These are phyloP conservation scores for Notoglanidium macrostoma DNA, from an alignment of 2,797 vertebrate genomes.

Conservation along the genomic window DNA sequence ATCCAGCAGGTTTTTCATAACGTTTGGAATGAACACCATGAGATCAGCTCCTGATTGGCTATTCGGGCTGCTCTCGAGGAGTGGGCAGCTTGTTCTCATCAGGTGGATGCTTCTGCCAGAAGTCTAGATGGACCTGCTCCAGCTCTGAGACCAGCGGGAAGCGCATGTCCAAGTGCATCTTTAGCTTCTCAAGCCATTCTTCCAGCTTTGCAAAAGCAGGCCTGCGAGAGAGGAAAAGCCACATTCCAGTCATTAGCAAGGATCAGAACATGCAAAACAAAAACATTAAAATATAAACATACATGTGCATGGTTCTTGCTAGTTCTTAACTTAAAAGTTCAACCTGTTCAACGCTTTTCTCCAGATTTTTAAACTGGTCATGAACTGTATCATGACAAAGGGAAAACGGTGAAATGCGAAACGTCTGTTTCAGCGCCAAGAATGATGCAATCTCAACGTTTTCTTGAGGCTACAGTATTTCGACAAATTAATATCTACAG, in stretches of 20 bases:
- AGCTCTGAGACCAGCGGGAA: slow-evolving; percentile 87
- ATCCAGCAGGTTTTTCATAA: slow-evolving; percentile 30
- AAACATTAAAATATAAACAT: neutral
- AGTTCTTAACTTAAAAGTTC: neutral
- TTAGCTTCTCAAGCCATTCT: slow-evolving; percentile 90
- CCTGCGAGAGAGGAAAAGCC: slow-evolving; percentile 64
- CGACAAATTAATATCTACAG: neutral
- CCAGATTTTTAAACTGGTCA: neutral
- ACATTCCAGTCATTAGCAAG: neutral
- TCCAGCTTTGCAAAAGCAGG: slow-evolving; percentile 89
- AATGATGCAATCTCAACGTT: neutral
- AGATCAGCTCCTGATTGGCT: slow-evolving; percentile 55
- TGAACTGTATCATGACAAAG: neutral
- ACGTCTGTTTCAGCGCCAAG: neutral
- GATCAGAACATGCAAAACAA: neutral
- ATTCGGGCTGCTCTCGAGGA: slow-evolving; percentile 82
- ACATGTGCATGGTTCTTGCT: neutral
- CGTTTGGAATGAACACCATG: slow-evolving; percentile 27
- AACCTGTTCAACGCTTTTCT: neutral
- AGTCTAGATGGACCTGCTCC: slow-evolving; percentile 85
- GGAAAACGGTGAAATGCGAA: neutral
- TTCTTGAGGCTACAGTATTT: neutral
- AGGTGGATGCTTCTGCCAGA: slow-evolving; percentile 80
- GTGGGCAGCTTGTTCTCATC: slow-evolving; percentile 80
- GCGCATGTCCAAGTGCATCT: slow-evolving; percentile 90